Evolutionary conservation across 2,113 vertebrate species (phyloP).

Genomic region (Monopterus albus): DNA sequence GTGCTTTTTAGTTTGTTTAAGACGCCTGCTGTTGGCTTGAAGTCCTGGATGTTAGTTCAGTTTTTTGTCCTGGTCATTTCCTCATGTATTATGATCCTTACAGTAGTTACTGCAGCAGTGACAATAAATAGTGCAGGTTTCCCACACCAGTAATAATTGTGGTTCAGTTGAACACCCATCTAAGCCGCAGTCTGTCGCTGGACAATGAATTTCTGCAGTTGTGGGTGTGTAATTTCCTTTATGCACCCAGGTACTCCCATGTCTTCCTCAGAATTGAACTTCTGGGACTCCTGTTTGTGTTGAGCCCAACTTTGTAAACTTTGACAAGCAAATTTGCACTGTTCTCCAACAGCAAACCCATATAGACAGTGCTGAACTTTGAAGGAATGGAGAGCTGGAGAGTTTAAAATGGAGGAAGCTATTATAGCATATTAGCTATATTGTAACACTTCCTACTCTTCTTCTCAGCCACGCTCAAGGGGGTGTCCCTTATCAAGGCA

Average conservation of each 20-base stretch:
- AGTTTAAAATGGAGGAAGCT: background rate
- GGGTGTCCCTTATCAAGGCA: too few relatives aligned
- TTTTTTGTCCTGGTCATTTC: slow-evolving; percentile 7
- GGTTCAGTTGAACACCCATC: background rate
- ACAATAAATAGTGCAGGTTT: too few relatives aligned
- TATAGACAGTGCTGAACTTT: too few relatives aligned
- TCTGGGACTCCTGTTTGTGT: too few relatives aligned
- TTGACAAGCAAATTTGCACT: slow-evolving; percentile 29
- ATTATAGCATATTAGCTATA: background rate
- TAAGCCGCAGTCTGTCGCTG: background rate
- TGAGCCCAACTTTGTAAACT: slow-evolving; percentile 36
- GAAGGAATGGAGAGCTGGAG: slow-evolving; percentile 15
- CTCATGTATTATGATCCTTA: background rate
- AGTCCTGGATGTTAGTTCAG: background rate
- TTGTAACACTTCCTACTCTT: too few relatives aligned
- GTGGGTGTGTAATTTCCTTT: background rate
- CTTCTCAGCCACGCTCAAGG: too few relatives aligned
- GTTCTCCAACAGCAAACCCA: slow-evolving; percentile 15
- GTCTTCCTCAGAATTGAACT: too few relatives aligned
- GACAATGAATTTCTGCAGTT: background rate
- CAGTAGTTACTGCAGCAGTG: slow-evolving; percentile 8
- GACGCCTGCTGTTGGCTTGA: background rate
- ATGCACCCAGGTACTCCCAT: background rate
- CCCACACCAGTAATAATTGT: too few relatives aligned
- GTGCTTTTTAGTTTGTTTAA: slow-evolving; percentile 9